phyloP scores from a whole-genome alignment of 1,140 invertebrate genomes.

The Pseudomyrmex gracilis region DNA sequence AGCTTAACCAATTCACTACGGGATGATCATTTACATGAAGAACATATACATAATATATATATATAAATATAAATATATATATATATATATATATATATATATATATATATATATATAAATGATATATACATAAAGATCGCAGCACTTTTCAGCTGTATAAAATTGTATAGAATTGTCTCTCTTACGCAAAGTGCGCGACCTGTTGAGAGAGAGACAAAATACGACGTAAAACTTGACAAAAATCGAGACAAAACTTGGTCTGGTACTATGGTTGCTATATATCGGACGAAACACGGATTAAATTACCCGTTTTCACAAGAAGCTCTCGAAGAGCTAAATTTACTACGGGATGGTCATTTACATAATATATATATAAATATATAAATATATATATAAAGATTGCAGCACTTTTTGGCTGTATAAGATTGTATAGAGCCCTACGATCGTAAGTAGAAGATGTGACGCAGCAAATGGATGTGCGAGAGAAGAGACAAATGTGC shows the following conservation, averaged over 20 bases:
- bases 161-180: not conserved
- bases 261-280: conserved; percentile 24
- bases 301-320: conserved; percentile 20
- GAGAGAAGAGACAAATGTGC: conserved; percentile 28
- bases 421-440: conserved; percentile 82
- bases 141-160: no score
- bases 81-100: no score
- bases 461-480: conserved; percentile 31
- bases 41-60: not conserved
- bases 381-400: conserved; percentile 71
- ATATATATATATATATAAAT: no score
- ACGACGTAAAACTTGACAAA: not conserved
- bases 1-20: no score
- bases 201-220: not conserved
- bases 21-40: not conserved
- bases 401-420: conserved; percentile 73
- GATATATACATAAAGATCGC: no score
- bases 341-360: no score
- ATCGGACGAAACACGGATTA: conserved; percentile 9
- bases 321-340: not conserved
- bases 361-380: conserved; percentile 68
- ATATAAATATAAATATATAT: no score
- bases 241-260: conserved; percentile 27
- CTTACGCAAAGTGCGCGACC: conserved; percentile 27
- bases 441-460: conserved; percentile 72